Conservation (phyloP, 2,888 invertebrate species). For the Drosophila engyochracea region DNA sequence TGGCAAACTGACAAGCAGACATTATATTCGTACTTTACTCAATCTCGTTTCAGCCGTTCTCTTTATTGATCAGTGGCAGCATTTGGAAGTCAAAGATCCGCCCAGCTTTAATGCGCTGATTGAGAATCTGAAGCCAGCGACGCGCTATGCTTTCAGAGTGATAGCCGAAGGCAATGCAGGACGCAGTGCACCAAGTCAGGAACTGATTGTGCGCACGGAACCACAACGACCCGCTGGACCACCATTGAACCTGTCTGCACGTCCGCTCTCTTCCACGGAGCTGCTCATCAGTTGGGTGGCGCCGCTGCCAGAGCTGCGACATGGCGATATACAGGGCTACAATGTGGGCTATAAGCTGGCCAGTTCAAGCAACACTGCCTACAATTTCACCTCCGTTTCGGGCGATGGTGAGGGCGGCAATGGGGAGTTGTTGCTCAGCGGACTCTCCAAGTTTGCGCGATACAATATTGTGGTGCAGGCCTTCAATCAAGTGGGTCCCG, state of each 20-base stretch:
- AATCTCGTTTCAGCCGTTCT: constrained; percentile 59
- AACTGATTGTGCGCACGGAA: constrained; percentile 88
- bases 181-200: constrained; percentile 89
- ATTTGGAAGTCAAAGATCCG: constrained; percentile 88
- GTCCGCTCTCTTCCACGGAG: constrained; percentile 90
- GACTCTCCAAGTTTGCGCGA: constrained; percentile 88
- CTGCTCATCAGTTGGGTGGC: constrained; percentile 91
- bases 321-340: constrained; percentile 92
- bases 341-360: constrained; percentile 87
- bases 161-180: constrained; percentile 92
- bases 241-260: constrained; percentile 88
- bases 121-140: constrained; percentile 90
- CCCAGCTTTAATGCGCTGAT: constrained; percentile 88
- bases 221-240: constrained; percentile 90
- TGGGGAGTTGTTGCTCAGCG: constrained; percentile 88
- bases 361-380: constrained; percentile 86
- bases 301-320: constrained; percentile 89
- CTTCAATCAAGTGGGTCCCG: constrained; percentile 91
- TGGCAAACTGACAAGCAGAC: too few species aligned
- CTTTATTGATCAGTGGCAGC: constrained; percentile 88
- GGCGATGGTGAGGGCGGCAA: constrained; percentile 90
- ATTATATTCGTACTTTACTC: neutral
- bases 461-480: constrained; percentile 91
- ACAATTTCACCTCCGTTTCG: constrained; percentile 89
- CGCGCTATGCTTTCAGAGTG: constrained; percentile 89